Evolutionary conservation across 2,113 vertebrate genomes (phyloP).

Genomic region (Amazona vittata): DNA sequence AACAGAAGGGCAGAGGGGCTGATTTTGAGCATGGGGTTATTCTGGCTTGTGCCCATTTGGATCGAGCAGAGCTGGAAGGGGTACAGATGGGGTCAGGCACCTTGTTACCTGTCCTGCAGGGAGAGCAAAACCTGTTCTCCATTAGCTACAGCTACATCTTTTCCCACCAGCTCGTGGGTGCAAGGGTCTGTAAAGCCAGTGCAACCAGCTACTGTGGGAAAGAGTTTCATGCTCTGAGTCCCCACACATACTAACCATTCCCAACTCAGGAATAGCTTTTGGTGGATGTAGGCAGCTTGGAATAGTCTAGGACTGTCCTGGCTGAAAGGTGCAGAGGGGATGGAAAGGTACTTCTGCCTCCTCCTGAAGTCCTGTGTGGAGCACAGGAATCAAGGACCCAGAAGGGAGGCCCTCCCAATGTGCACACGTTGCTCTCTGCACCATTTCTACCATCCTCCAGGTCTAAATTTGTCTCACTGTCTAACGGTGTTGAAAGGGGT

Average conservation of each 20-base stretch:
- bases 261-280: background rate
- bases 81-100: background rate
- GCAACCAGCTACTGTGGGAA: background rate
- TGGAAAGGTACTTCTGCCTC: background rate
- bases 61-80: background rate
- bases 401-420: background rate
- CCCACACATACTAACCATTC: fast-evolving
- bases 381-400: background rate
- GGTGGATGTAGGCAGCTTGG: background rate
- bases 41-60: background rate
- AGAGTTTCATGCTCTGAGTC: background rate
- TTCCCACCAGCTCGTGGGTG: background rate
- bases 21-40: background rate
- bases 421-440: background rate
- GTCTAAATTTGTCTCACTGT: background rate
- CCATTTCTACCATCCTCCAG: background rate
- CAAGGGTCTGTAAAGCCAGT: background rate
- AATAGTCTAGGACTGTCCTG: background rate
- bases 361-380: background rate
- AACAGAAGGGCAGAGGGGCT: background rate
- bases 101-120: background rate
- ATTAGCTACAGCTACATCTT: background rate
- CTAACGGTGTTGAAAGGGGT: fast-evolving
- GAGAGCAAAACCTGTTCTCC: background rate
- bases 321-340: background rate